Base-by-base conservation (phyloP, 2,797 vertebrate genomes). In the Hylomyscus alleni region DNA sequence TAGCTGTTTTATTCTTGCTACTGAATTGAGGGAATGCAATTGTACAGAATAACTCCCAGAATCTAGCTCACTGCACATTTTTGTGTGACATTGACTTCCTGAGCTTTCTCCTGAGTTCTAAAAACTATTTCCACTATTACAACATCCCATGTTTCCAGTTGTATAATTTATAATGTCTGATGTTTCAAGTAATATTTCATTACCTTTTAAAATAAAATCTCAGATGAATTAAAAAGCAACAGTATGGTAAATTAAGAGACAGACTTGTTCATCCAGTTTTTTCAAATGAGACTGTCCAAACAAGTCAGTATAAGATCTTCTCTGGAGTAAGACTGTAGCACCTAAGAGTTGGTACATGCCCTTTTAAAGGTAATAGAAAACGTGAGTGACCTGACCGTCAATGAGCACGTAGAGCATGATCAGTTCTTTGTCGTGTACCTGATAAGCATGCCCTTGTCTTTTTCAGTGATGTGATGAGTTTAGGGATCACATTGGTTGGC, bases 401-500 rank as follows among this genome's bases (percentile, higher is more conserved):
- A 78, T 47, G 44, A 78, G 62, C 67, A 72, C 92, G 94, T 77
- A 69, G 84, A 84, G 58, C 12, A 20, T 60, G 65, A 69, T 75
- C 82, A 69, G 65, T 93, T 83, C 81, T 97, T 75, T 95, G 69
- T 97, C 97, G 94, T 40, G 73, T 97, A 96, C 96, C 97, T 98
- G 97, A 98, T 97, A 97, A 98, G 97, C 97, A 83, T 97, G 92
- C 95, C 75, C 97, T 97, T 98, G 96, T 98, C 90, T 98, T 98
- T 98, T 98, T 94, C 98, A 99, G 99, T 98, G 99, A 99, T 98
- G 99, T 99, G 98, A 99, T 99, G 99, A 99, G 99, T 98, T 99
- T 99, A 99, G 99, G 99, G 96, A 99, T 99, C 98, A 99, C 99
- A 91, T 98, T 99, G 98, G 99, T 99, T 98, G 99, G 99, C 97